A percentile compares a stretch with the other conserved stretches of the same genome.
Evolutionary conservation across 2,888 invertebrate genomes (phyloP).

Genomic region (Carterocephalus palaemon): DNA sequence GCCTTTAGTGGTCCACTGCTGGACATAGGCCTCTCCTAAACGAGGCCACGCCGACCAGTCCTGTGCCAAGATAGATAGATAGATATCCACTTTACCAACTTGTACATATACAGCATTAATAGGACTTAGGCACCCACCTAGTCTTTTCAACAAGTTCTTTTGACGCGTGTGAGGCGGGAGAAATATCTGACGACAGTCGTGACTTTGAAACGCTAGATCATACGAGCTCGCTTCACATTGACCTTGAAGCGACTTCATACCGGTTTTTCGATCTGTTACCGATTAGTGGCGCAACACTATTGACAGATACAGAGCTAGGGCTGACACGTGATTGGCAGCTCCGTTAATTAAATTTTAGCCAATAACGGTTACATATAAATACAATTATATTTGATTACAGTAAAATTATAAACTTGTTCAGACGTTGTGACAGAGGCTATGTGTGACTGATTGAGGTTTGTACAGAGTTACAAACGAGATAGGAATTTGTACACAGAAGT

Average conservation of each 20-base stretch:
- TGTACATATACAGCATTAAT: no score
- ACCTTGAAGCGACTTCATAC: constrained; percentile 41
- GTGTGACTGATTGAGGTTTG: not conserved
- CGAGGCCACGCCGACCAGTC: no score
- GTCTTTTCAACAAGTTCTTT: no score
- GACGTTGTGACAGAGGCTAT: not conserved
- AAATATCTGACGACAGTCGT: constrained; percentile 19
- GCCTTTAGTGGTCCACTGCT: no score
- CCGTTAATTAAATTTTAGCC: constrained; percentile 3
- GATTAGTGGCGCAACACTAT: constrained; percentile 44
- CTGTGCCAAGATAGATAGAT: no score
- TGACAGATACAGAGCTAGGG: constrained; percentile 33
- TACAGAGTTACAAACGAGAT: no score
- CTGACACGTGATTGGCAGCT: constrained; percentile 10
- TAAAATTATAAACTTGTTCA: not conserved
- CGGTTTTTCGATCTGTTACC: constrained; percentile 40
- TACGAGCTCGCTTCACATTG: constrained; percentile 42
- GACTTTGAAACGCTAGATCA: constrained; percentile 22
- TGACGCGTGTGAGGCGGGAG: constrained; percentile 12
- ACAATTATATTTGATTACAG: constrained; percentile 1
- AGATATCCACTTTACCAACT: no score
- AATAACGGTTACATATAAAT: constrained; percentile 6
- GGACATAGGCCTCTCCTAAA: no score
- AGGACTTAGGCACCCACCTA: no score
- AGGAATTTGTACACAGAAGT: no score